phyloP scores from a whole-genome alignment of 2,113 vertebrate species.

The Eonycteris spelaea region DNA sequence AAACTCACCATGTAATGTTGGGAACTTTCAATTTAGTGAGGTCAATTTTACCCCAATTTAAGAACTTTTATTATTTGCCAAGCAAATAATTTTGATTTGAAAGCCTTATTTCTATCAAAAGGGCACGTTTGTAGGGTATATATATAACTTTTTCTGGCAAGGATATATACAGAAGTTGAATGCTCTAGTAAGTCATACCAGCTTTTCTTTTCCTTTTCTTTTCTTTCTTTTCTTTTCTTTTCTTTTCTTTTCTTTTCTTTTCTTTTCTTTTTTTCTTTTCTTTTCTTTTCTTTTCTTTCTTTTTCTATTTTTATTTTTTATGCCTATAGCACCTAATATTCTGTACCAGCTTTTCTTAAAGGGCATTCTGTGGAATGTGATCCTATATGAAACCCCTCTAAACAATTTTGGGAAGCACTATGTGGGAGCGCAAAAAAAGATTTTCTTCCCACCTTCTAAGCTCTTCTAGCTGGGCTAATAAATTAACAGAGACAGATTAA shows the following conservation, averaged over 20 bases:
- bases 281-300: no score
- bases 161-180: not conserved
- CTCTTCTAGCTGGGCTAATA: not conserved
- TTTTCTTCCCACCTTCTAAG: not conserved
- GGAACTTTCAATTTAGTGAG: not conserved
- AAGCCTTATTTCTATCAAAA: not conserved
- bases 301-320: no score
- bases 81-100: not conserved
- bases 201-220: no score
- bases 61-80: not conserved
- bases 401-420: not conserved
- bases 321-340: no score
- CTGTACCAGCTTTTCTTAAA: not conserved
- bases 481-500: not conserved
- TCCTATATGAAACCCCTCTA: not conserved
- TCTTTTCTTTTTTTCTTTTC: no score
- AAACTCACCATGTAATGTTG: not conserved
- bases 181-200: not conserved
- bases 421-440: not conserved
- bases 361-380: not conserved
- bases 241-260: no score
- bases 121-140: not conserved
- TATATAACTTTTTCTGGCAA: not conserved
- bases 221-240: no score
- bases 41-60: not conserved